Evolutionary conservation across 2,797 vertebrate species (phyloP), one percentile per base, ranked within the genome.

Genomic region (Microctenopoma lineatum): DNA sequence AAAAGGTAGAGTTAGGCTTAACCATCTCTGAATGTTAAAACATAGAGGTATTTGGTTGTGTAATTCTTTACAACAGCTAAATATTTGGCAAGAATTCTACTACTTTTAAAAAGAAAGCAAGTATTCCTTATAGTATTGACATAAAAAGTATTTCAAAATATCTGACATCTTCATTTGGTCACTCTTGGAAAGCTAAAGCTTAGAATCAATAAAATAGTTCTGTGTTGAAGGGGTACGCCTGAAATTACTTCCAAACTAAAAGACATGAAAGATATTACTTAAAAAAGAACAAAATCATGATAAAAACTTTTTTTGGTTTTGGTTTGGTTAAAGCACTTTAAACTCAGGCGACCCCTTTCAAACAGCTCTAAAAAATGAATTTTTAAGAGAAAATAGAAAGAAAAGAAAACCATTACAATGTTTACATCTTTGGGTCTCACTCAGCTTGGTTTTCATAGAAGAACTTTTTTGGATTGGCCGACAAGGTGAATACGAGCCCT

Each of bases 341-440:
- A 59, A 80, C 73, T 56, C 65, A 64, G 78, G 74, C 2, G 70
- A 82, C 78, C 86, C 78, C 67, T 77, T 77, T 76, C 66, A 70
- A 82, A 87, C 82, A 80, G 73, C 48, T 76, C 65, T 73, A 45
- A 21, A 21, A 21, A 21, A 21, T 21, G 21, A 21, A 21, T 21
- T 21, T 21, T 63, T 73, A 64, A 87, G 83, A 52, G 45, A 16
- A 32, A 81, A 84, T 65, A 48, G 15, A 88, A 88, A 77, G 73
- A 16, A 91, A 89, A 68, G 88, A 92, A 93, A 93, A 90, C 83
- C 84, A 82, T 87, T 21, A 85, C 82, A 78, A 87, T 59, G 80
- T 93, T 36, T 87, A 82, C 78, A 87, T 95, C 95, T 96, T 94
- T 93, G 93, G 93, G 84, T 80, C 79, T 80, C 76, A 86, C 89